Evolutionary conservation across 2,888 invertebrate genomes (phyloP).

Genomic region (Caenorhabditis macrosperma): DNA sequence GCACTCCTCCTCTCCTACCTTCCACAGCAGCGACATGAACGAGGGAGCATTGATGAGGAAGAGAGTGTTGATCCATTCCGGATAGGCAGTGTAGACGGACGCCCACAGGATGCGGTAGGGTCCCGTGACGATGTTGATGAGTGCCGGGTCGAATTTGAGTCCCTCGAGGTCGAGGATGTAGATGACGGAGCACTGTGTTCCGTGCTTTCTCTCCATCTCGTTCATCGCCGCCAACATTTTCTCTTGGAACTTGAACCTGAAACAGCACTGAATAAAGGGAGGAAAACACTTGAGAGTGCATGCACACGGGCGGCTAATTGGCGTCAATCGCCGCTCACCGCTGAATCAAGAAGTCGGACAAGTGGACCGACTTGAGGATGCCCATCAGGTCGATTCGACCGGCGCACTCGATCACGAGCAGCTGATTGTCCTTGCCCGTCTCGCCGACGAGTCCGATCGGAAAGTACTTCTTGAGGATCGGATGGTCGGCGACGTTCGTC

Average conservation of each 20-base stretch:
- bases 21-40: slow-evolving; percentile 74
- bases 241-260: slow-evolving; percentile 71
- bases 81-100: slow-evolving; percentile 72
- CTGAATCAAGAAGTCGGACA: slow-evolving; percentile 71
- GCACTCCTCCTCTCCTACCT: not conserved
- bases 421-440: slow-evolving; percentile 67
- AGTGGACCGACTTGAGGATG: slow-evolving; percentile 70
- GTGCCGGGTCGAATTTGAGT: slow-evolving; percentile 70
- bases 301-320: too few relatives aligned
- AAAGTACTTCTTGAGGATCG: slow-evolving; percentile 71
- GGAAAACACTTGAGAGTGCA: slow-evolving; percentile 1
- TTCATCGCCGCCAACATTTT: slow-evolving; percentile 70
- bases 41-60: slow-evolving; percentile 73
- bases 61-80: slow-evolving; percentile 73
- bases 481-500: slow-evolving; percentile 63
- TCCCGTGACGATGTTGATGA: slow-evolving; percentile 73
- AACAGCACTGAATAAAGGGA: too few relatives aligned
- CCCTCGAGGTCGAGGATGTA: slow-evolving; percentile 75
- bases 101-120: slow-evolving; percentile 76
- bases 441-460: slow-evolving; percentile 73
- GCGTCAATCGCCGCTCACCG: slow-evolving; percentile 40
- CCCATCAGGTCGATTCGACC: slow-evolving; percentile 74
- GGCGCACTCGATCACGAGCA: slow-evolving; percentile 74
- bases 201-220: slow-evolving; percentile 67
- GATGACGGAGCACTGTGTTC: slow-evolving; percentile 66